Evolutionary conservation across 2,113 vertebrate species (phyloP), one percentile per base, ranked within the genome.

Genomic region (Actinemys pallida): DNA sequence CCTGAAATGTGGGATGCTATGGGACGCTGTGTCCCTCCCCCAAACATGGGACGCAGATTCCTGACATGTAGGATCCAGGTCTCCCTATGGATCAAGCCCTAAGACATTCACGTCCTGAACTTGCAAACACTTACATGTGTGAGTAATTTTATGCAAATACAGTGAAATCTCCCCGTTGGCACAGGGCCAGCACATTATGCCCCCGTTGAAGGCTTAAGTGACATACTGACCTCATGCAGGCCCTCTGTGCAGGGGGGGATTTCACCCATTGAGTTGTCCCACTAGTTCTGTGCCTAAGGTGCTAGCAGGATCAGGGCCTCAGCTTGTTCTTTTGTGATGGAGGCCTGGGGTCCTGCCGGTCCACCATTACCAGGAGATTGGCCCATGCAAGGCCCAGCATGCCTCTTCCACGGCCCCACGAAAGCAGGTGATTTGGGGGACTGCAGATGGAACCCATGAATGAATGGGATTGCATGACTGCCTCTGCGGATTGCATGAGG

Each of bases 61-160:
- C 56, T 50, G 3, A 89, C 83, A 92, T 86, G 59, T 95, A 94
- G 96, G 96, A 97, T 96, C 91, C 96, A 96, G 94, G 89, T 96
- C 96, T 97, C 95, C 93, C 25, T 42, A 93, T 96, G 97, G 96
- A 96, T 97, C 96, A 95, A 95, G 95, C 96, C 96, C 93, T 94
- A 96, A 87, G 96, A 97, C 94, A 90, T 96, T 97, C 96, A 96
- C 96, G 95, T 97, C 96, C 96, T 54, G 92, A 88, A 90, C 94
- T 96, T 95, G 95, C 96, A 96, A 95, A 96, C 93, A 94, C 65
- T 87, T 92, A 69, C 90, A 90, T 88, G 90, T 96, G 97, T 95
- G 97, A 97, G 96, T 96, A 96, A 97, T 96, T 96, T 84, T 75
- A 79, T 93, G 91, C 96, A 93, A 95, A 88, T 95, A 90, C 92